A percentile compares a stretch with the other conserved stretches of the same genome.
Evolutionary conservation across 2,113 vertebrate species (phyloP).

Genomic region (Cricetomys ansorgei): DNA sequence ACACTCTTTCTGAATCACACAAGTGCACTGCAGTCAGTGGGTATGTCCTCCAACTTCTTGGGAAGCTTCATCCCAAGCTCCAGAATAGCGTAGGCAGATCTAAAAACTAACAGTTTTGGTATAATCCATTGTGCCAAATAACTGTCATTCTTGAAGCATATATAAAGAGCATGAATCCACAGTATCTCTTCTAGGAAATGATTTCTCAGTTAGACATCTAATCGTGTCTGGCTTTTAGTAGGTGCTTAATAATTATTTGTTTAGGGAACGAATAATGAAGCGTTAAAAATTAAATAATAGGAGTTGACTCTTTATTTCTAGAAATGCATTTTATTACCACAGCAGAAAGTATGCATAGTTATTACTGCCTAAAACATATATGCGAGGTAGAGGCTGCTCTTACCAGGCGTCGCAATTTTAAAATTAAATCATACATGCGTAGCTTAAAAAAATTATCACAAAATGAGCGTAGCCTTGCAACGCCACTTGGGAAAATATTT

Average conservation of each 20-base stretch:
- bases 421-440: neutral
- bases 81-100: neutral
- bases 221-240: conserved; percentile 29
- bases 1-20: neutral
- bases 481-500: conserved; percentile 37
- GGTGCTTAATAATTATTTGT: conserved; percentile 27
- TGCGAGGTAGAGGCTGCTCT: conserved; percentile 26
- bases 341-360: neutral
- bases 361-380: conserved; percentile 10
- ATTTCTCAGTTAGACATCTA: neutral
- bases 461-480: neutral
- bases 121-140: neutral
- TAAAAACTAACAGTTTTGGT: conserved; percentile 18
- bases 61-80: neutral
- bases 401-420: conserved; percentile 7
- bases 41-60: neutral
- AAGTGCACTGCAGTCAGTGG: neutral
- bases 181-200: neutral
- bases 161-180: neutral
- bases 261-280: neutral
- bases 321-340: neutral
- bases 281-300: conserved; percentile 23
- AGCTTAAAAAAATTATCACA: conserved; percentile 30
- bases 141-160: neutral
- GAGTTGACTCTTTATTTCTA: conserved; percentile 3